These are phyloP conservation scores for Helicolenus hilgendorfi DNA, from an alignment of 2,797 vertebrate genomes.

Conservation along the genomic window DNA sequence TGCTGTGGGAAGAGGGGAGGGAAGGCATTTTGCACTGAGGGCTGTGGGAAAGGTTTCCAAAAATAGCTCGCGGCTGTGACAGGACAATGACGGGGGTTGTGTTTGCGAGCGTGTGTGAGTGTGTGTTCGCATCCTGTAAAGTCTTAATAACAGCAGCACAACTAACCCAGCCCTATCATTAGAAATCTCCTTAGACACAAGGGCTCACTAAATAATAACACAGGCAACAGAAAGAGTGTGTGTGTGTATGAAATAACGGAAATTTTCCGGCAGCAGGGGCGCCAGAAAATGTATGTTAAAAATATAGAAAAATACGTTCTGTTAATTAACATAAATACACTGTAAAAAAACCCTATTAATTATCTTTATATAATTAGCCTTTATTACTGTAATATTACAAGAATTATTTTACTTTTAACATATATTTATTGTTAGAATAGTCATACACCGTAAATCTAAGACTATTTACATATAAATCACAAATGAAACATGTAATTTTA, in stretches of 20 bases:
- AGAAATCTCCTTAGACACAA: slow-evolving; percentile 76
- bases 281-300: too few species aligned
- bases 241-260: not conserved
- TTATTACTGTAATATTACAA: too few species aligned
- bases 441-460: too few species aligned
- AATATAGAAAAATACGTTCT: too few species aligned
- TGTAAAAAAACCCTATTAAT: too few species aligned
- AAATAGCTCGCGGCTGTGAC: slow-evolving; percentile 84
- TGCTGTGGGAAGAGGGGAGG: slow-evolving; percentile 69
- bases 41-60: slow-evolving; percentile 70
- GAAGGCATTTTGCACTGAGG: slow-evolving; percentile 60
- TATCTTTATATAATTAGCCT: too few species aligned
- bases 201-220: slow-evolving; percentile 67
- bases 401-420: too few species aligned
- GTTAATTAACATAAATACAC: too few species aligned
- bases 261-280: too few species aligned
- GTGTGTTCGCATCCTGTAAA: slow-evolving; percentile 72
- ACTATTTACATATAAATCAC: too few species aligned
- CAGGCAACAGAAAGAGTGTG: slow-evolving; percentile 6
- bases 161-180: slow-evolving; percentile 75
- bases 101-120: slow-evolving; percentile 16
- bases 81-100: slow-evolving; percentile 80
- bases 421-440: too few species aligned
- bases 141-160: slow-evolving; percentile 84
- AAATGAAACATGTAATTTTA: too few species aligned